Evolutionary conservation across 2,797 vertebrate species (phyloP), one percentile per base, ranked within the genome.

Genomic region (Brachymystax lenok): DNA sequence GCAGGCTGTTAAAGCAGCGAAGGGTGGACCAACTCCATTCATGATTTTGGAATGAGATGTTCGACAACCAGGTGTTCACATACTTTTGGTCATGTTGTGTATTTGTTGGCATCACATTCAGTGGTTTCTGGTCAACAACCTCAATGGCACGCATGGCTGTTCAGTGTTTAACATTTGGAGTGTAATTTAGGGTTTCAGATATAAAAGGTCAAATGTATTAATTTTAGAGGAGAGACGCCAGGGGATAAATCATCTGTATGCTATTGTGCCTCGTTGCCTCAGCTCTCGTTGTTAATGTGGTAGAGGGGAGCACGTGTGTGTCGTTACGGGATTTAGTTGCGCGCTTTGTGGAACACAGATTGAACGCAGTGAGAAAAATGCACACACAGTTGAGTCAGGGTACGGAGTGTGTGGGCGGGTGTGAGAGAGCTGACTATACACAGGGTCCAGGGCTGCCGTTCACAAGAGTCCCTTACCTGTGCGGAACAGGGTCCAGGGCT

Each of bases 261-360:
- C 12, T 46, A 77, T 77, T 78, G 71, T 56, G 70, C 24, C 19
- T 52, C 2, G 19, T 66, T 12, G 63, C 71, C 82, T 80, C 82
- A 84, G 79, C 74, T 85, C 24, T 59, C 52, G 78, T 52, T 79
- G 80, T 80, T 74, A 75, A 46, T 71, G 33, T 74, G 54, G 73
- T 74, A 52, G 56, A 63, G 51, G 78, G 54, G 68, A 78, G 70
- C 69, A 75, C 40, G 50, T 28, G 61, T 64, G 50, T 28, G 70
- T 73, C 40, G 61, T 24, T 27, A 79, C 69, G 52, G 28, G 78
- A 72, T 71, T 69, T 46, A 24, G 78, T 75, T 46, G 72, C 24
- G 54, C 28, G 40, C 40, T 68, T 61, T 82, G 79, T 82, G 73
- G 50, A 66, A 74, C 61, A 71, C 69, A 54, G 63, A 76, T 75